These are phyloP conservation scores for Andricus curvator DNA, from an alignment of 2,888 invertebrate species.

Conservation along the genomic window DNA sequence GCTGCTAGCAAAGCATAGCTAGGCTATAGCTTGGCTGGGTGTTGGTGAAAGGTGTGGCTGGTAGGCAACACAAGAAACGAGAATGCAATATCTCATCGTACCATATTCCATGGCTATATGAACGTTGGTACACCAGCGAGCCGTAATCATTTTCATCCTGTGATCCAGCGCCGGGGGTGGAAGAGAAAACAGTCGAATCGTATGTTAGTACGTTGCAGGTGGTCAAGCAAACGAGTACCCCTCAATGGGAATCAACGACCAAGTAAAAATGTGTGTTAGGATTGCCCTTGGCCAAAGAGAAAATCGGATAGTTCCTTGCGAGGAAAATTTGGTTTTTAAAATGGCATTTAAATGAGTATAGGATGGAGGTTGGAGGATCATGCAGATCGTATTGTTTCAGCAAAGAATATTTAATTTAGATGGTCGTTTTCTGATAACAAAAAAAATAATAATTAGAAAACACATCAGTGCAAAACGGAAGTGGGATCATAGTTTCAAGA, in stretches of 20 bases:
- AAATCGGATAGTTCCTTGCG: background rate
- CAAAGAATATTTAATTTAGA: too few relatives aligned
- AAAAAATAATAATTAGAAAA: too few relatives aligned
- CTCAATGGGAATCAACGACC: constrained; percentile 70
- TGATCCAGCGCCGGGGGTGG: constrained; percentile 30
- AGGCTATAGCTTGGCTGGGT: constrained; percentile 59
- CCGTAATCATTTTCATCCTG: constrained; percentile 60
- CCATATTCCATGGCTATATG: constrained; percentile 47
- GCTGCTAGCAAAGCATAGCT: background rate
- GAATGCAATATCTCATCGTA: constrained; percentile 72
- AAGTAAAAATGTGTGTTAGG: background rate
- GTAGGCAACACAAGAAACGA: constrained; percentile 70
- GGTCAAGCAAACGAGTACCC: constrained; percentile 61
- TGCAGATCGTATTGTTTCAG: too few relatives aligned
- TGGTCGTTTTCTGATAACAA: too few relatives aligned
- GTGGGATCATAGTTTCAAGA: too few relatives aligned
- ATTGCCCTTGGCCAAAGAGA: too few relatives aligned
- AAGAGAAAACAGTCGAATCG: constrained; percentile 46
- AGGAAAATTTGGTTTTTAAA: background rate
- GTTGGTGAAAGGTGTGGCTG: constrained; percentile 77
- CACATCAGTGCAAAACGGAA: too few relatives aligned
- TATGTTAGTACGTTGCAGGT: constrained; percentile 46
- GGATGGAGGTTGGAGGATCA: background rate
- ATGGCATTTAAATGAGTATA: background rate
- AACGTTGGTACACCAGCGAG: constrained; percentile 27